Evolutionary conservation across 2,113 vertebrate genomes (phyloP).

Genomic region (Zeus faber): DNA sequence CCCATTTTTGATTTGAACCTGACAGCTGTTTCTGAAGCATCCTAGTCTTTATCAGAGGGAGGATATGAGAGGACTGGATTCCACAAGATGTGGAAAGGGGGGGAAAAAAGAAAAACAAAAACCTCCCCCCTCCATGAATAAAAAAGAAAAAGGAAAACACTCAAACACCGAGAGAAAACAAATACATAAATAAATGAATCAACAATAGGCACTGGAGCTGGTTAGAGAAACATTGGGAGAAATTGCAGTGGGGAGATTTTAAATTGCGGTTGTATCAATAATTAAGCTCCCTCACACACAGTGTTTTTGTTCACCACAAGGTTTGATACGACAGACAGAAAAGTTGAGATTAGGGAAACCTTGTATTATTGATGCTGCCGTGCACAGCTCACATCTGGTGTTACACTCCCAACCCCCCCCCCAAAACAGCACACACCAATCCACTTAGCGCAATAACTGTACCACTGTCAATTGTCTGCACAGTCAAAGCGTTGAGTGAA

Average conservation of each 20-base stretch:
- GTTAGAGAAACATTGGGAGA: slow-evolving; percentile 49
- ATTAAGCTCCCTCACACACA: slow-evolving; percentile 63
- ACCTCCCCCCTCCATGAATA: slow-evolving; percentile 32
- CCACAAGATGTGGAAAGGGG: slow-evolving; percentile 70
- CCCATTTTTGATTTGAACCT: slow-evolving; percentile 72
- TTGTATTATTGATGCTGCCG: slow-evolving; percentile 67
- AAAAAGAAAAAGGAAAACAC: slow-evolving; percentile 27
- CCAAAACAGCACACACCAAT: slow-evolving; percentile 48
- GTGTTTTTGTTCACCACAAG: slow-evolving; percentile 64
- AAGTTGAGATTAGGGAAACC: slow-evolving; percentile 64
- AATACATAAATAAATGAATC: slow-evolving; percentile 79
- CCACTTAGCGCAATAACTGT: slow-evolving; percentile 45
- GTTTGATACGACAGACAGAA: slow-evolving; percentile 60
- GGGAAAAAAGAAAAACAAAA: slow-evolving; percentile 55
- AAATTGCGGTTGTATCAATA: slow-evolving; percentile 72
- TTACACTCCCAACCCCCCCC: slow-evolving; percentile 41
- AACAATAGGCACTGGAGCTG: slow-evolving; percentile 59
- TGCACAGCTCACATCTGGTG: slow-evolving; percentile 63
- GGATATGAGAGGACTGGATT: slow-evolving; percentile 67
- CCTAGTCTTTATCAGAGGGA: slow-evolving; percentile 69
- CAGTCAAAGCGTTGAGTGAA: slow-evolving; percentile 38
- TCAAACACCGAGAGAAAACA: slow-evolving; percentile 67
- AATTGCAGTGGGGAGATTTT: slow-evolving; percentile 64
- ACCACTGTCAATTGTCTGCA: slow-evolving; percentile 53
- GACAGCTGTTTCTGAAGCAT: slow-evolving; percentile 76